These are phyloP conservation scores for Verasper variegatus DNA, from an alignment of 2,113 vertebrate species.

Conservation along the genomic window DNA sequence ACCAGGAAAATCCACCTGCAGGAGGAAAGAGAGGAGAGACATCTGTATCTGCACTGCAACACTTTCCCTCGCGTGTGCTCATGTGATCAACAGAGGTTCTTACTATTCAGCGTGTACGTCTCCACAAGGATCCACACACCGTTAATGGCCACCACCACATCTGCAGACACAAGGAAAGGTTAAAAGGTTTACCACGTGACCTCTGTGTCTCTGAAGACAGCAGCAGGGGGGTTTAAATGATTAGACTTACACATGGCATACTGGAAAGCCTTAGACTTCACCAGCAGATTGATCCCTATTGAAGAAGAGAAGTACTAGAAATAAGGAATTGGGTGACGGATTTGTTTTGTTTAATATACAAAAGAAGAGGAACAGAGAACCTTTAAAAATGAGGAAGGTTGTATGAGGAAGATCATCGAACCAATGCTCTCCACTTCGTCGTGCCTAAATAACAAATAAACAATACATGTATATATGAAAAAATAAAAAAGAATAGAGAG, in stretches of 20 bases:
- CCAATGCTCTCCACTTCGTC: constrained; percentile 93
- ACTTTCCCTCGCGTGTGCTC: background rate
- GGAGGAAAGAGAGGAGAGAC: constrained; percentile 16
- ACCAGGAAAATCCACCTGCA: constrained; percentile 90
- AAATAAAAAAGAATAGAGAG: background rate
- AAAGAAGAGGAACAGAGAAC: constrained; percentile 54
- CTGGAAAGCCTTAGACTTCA: constrained; percentile 94
- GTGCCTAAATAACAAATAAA: constrained; percentile 77
- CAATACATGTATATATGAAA: constrained; percentile 3
- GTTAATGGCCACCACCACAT: constrained; percentile 93
- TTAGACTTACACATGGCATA: constrained; percentile 95
- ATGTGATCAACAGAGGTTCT: constrained; percentile 19
- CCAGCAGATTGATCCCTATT: constrained; percentile 94
- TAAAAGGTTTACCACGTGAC: background rate
- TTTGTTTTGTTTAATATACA: background rate
- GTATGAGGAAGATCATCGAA: constrained; percentile 96
- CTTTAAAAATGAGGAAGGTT: constrained; percentile 97
- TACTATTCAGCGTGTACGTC: constrained; percentile 92
- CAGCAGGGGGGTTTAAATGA: background rate
- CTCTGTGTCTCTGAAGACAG: background rate
- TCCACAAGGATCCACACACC: constrained; percentile 98
- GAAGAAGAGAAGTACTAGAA: constrained; percentile 4
- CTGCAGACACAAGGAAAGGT: constrained; percentile 72
- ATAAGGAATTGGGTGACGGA: background rate
- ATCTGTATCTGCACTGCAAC: background rate